Base-by-base conservation (phyloP, 2,888 invertebrate genomes). In the Cactoblastis cactorum region DNA sequence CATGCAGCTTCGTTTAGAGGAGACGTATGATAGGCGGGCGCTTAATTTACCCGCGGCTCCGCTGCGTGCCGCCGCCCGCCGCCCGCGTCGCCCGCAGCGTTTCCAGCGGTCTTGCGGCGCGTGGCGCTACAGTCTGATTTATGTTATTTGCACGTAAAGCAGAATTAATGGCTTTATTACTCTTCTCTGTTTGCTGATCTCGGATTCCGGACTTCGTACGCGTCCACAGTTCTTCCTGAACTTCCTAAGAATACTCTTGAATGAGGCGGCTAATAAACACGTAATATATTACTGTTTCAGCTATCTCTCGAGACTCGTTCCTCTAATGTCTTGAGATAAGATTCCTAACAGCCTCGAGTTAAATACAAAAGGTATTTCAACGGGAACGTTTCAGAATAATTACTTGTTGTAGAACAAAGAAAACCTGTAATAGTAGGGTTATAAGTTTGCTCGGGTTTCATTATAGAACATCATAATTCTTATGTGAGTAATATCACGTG, bases 91-190 rank as follows among this genome's bases (percentile, higher is more conserved):
- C 43, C 17, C 43, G 43, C 43, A 24, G 28, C 71, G 74, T 74
- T 75, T 71, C 54, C 69, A 70, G 76, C 79, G 77, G 74, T 80
- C 80, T 82, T 83, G 85, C 71, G 85, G 82, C 77, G 75, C 77
- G 77, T 74, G 74, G 74, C 77, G 78, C 74, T 80, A 75, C 80
- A 80, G 71, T 78, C 84, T 88, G 87, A 89, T 89, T 88, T 88
- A 88, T 87, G 86, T 83, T 86, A 83, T 86, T 88, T 87, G 83
- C 84, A 83, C 83, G 81, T 83, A 83, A 84, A 86, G 83, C 83
- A 81, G 83, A 88, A 88, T 88, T 88, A 88, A 88, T 87, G 85
- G 81, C 83, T 83, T 85, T 86, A 85, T 84, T 85, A 87, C 82
- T 81, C 83, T 83, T 80, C 82, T 76, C 79, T 84, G 83, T 86